Evolutionary conservation across 2,797 vertebrate species (phyloP).

Genomic region (Myiotriccus ornatus): DNA sequence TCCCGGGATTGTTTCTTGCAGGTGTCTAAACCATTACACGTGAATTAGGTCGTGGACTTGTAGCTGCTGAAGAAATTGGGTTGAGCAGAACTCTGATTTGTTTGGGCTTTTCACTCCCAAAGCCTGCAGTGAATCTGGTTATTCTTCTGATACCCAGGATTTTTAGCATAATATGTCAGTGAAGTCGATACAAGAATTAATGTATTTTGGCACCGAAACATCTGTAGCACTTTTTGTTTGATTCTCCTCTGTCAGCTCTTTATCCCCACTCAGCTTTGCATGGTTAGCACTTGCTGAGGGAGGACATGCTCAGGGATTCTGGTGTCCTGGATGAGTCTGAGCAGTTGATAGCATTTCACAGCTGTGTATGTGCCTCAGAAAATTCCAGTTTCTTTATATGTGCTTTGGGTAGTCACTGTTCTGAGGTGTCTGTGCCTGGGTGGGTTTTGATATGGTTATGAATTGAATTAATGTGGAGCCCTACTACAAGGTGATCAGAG

Average conservation of each 20-base stretch:
- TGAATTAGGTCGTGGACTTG: background rate
- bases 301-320: background rate
- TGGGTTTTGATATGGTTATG: background rate
- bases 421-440: background rate
- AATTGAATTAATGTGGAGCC: background rate
- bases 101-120: background rate
- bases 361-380: accelerated
- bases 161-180: background rate
- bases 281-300: background rate
- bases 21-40: background rate
- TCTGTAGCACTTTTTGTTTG: background rate
- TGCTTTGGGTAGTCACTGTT: background rate
- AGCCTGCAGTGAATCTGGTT: background rate
- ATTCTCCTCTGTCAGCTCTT: background rate
- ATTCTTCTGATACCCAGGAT: background rate
- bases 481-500: background rate
- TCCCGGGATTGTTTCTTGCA: background rate
- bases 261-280: background rate
- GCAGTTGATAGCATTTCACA: background rate
- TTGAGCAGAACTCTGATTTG: background rate
- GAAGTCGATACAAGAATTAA: background rate
- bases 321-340: background rate
- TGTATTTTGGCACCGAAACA: background rate
- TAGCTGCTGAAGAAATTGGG: background rate
- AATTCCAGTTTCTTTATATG: accelerated